Percentiles rank a stretch among this genome's conserved stretches.
Evolutionary conservation across 2,888 invertebrate genomes (phyloP).

Genomic region (Aromia moschata): DNA sequence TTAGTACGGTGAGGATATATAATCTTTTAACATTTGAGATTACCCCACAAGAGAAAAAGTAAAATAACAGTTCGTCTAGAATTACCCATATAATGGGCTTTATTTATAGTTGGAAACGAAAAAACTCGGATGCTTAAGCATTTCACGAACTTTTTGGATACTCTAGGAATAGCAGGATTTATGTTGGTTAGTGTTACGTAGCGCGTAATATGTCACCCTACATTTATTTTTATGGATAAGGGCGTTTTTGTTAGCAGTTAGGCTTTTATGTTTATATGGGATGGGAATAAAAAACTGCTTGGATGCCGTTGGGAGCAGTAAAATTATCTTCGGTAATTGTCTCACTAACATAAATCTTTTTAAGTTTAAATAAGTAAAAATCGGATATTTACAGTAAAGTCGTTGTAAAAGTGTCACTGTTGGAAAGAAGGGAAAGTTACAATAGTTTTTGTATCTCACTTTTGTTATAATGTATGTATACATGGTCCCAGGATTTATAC

Average conservation of each 20-base stretch:
- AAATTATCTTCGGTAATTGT: neutral
- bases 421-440: no score
- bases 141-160: neutral
- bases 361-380: neutral
- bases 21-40: no score
- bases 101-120: neutral
- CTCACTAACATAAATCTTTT: neutral
- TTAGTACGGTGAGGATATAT: no score
- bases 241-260: neutral
- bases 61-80: no score
- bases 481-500: no score
- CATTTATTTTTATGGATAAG: neutral
- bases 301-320: neutral
- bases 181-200: constrained; percentile 2
- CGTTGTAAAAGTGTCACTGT: no score
- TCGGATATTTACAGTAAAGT: no score
- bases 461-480: no score
- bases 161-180: constrained; percentile 3
- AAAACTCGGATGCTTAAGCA: neutral
- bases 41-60: no score
- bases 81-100: neutral
- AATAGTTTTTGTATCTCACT: no score
- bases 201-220: neutral
- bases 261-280: neutral
- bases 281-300: neutral